Conservation (phyloP, 1,140 invertebrate species). For the Plodia interpunctella region DNA sequence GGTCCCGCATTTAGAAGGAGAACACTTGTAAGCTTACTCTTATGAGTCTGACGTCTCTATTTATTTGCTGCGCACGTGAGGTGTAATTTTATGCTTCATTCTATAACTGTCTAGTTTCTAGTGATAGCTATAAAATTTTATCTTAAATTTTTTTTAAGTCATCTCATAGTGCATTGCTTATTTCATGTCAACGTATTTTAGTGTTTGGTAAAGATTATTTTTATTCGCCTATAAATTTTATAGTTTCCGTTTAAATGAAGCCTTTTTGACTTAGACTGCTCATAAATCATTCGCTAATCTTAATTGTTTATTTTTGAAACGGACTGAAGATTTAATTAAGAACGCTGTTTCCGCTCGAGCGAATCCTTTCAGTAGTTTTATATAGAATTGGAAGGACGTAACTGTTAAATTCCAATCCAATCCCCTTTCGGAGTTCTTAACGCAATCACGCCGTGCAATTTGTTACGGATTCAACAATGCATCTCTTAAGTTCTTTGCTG, state of each 20-base stretch:
- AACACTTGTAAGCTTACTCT: not conserved
- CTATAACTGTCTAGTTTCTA: no score
- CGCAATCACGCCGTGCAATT: slow-evolving; percentile 68
- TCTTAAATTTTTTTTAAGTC: no score
- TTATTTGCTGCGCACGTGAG: not conserved
- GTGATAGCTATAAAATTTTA: no score
- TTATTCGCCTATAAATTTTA: no score
- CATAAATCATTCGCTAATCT: slow-evolving; percentile 1
- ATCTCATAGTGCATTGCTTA: no score
- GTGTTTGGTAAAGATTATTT: no score
- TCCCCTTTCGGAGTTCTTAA: slow-evolving; percentile 41
- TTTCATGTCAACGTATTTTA: no score
- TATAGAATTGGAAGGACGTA: slow-evolving; percentile 22
- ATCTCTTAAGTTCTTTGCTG: slow-evolving; percentile 64
- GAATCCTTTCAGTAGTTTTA: slow-evolving; percentile 25
- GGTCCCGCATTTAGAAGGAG: not conserved
- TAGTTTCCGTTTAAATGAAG: no score
- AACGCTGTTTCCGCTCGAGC: slow-evolving; percentile 1
- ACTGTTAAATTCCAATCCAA: slow-evolving; percentile 52
- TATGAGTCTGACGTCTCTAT: slow-evolving; percentile 3
- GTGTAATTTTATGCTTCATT: not conserved
- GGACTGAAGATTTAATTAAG: slow-evolving; percentile 9
- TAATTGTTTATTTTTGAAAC: slow-evolving; percentile 1
- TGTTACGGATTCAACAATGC: slow-evolving; percentile 74
- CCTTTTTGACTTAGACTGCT: not conserved